Conservation (phyloP, 1,140 invertebrate species). For the Pollicipes pollicipes region DNA sequence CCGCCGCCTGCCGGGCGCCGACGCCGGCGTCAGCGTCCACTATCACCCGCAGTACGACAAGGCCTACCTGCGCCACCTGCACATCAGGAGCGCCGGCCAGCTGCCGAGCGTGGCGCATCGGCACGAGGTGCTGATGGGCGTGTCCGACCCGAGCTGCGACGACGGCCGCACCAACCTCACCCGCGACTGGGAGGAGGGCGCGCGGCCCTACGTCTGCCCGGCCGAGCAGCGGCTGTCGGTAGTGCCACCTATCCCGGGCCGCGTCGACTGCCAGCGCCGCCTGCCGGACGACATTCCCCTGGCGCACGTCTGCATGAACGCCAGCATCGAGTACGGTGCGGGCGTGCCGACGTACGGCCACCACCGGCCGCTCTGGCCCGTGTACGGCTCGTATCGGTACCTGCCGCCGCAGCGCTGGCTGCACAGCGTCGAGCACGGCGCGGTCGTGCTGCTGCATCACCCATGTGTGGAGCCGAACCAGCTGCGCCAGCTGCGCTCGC, state of each 20-base stretch:
- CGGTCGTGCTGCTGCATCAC: slow-evolving; percentile 68
- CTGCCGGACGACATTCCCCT: slow-evolving; percentile 47
- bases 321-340: slow-evolving; percentile 42
- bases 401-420: slow-evolving; percentile 65
- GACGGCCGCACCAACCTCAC: slow-evolving; percentile 47
- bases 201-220: neutral
- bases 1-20: neutral
- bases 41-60: neutral
- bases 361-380: slow-evolving; percentile 60
- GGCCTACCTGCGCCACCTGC: neutral
- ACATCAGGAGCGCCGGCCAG: neutral
- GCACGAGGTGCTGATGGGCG: neutral
- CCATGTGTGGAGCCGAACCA: slow-evolving; percentile 55
- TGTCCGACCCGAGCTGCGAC: slow-evolving; percentile 21
- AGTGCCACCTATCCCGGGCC: slow-evolving; percentile 10
- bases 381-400: slow-evolving; percentile 65
- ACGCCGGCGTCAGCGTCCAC: neutral
- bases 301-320: slow-evolving; percentile 49
- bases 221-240: neutral
- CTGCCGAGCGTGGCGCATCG: neutral
- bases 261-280: slow-evolving; percentile 42
- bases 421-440: slow-evolving; percentile 69
- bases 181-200: slow-evolving; percentile 41
- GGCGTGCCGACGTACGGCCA: slow-evolving; percentile 47
- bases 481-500: slow-evolving; percentile 39